phyloP scores from a whole-genome alignment of 1,140 invertebrate genomes.

The Monomorium pharaonis region DNA sequence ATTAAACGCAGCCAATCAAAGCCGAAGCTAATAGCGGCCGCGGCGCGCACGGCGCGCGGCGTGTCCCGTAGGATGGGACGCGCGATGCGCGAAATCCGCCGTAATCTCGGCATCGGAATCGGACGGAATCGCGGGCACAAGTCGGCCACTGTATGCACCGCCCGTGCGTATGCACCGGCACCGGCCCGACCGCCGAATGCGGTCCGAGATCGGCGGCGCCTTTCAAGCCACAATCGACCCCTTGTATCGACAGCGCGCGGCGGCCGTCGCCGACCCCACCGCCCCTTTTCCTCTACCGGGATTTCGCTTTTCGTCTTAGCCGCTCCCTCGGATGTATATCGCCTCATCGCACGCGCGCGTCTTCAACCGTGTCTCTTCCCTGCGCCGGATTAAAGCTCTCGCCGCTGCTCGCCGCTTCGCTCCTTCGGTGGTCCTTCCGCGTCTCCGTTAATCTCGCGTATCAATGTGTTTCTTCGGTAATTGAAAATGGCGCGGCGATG shows the following conservation, averaged over 20 bases:
- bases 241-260: conserved; percentile 81
- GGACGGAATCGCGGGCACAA: conserved; percentile 79
- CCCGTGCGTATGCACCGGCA: conserved; percentile 61
- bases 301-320: conserved; percentile 80
- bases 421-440: conserved; percentile 62
- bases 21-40: conserved; percentile 80
- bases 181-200: conserved; percentile 70
- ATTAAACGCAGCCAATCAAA: conserved; percentile 85
- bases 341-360: conserved; percentile 79
- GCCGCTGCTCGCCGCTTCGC: conserved; percentile 41
- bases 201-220: conserved; percentile 76
- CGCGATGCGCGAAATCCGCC: conserved; percentile 75
- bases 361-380: conserved; percentile 16
- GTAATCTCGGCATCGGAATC: conserved; percentile 83
- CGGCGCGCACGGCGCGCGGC: neutral
- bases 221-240: conserved; percentile 81
- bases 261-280: neutral
- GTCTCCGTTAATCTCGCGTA: neutral
- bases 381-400: conserved; percentile 24
- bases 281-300: conserved; percentile 30
- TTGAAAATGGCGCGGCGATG: neutral
- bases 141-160: conserved; percentile 78
- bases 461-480: neutral
- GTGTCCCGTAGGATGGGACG: conserved; percentile 62
- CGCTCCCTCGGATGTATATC: conserved; percentile 74